Evolutionary conservation across 2,888 invertebrate species (phyloP), one percentile per base, ranked within the genome.

Genomic region (Crioceris asparagi): DNA sequence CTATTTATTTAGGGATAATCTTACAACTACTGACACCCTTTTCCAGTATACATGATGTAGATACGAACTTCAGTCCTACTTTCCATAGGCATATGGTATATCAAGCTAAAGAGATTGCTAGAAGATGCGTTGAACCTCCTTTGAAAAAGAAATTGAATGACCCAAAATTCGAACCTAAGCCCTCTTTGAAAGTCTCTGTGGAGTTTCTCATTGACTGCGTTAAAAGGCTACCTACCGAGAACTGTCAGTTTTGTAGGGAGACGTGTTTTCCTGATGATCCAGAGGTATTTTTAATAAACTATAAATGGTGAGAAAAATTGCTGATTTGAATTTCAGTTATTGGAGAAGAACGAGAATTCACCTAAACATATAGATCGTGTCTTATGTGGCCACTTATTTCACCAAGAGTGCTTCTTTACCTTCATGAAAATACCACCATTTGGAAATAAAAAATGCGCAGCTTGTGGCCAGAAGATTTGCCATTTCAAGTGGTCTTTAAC

Each of bases 391-490:
- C 83, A 83, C 61, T 57, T 82, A 6, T 82, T 76, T 59, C 83
- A 83, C 59, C 65, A 73, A 48, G 71, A 72, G 29, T 83, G 83
- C 57, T 68, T 83, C 26, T 68, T 78, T 46, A 68, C 62, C 31
- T 81, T 73, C 55, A 72, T 83, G 68, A 77, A 77, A 49, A 73
- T 75, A 38, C 83, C 83, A 8, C 83, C 83, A 19, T 83, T 83
- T 65, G 79, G 76, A 36, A 82, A 81, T 39, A 83, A 83, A 57
- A 70, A 70, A 43, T 83, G 83, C 56, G 50, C 49, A n/a, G 53
- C 56, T 10, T 83, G 83, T 56, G 72, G 70, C 4, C 66, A 75
- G 48, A 71, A 71, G 48, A 73, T 84, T 42, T 78, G 72, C 48
- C 83, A 83, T 54, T 79, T 80, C 46, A 81, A 80, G 52, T 84